Conservation (phyloP, 2,888 invertebrate genomes). For the Agonopterix alstromeriana region DNA sequence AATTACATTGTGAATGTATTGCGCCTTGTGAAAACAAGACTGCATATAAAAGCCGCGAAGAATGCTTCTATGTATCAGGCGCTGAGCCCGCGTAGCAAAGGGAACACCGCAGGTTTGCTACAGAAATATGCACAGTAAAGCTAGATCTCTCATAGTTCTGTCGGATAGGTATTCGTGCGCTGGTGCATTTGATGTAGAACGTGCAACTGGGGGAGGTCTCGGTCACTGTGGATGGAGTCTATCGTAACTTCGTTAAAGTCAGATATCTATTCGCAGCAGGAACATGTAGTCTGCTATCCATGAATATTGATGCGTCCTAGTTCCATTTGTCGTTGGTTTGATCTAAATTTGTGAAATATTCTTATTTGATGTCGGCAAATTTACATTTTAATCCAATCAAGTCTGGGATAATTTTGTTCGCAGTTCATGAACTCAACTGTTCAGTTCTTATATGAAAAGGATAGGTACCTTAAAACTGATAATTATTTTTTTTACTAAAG, state of each 20-base stretch:
- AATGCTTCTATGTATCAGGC: background rate
- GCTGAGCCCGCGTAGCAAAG: background rate
- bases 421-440: no score
- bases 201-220: background rate
- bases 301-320: constrained; percentile 27
- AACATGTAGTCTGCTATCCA: constrained; percentile 16
- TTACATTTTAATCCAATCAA: background rate
- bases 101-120: no score
- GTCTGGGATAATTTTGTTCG: no score
- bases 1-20: background rate
- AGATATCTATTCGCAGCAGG: constrained; percentile 13
- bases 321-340: constrained; percentile 13
- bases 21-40: constrained; percentile 1
- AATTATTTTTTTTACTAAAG: no score
- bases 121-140: background rate
- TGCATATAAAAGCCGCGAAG: background rate
- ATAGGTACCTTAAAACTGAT: no score
- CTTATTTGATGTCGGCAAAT: constrained; percentile 16
- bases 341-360: constrained; percentile 7
- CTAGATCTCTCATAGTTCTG: background rate
- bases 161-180: background rate
- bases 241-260: constrained; percentile 7
- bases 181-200: background rate
- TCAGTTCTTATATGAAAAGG: no score
- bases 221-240: background rate